Base-by-base conservation (phyloP, 1,140 invertebrate species). In the Tenebrio molitor region DNA sequence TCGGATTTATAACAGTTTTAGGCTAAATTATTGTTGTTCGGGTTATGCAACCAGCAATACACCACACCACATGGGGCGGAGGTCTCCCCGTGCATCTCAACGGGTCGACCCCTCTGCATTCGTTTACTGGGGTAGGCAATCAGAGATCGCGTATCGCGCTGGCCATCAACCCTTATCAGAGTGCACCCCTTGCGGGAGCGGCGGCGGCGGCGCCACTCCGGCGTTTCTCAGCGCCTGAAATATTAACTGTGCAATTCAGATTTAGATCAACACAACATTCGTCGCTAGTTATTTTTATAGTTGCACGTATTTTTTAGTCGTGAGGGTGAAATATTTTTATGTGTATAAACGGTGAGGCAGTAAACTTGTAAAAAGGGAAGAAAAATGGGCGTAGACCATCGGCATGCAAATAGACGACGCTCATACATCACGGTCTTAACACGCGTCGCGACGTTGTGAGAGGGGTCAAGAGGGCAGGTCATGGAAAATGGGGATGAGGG, bases 371-470 rank as follows among this genome's bases (percentile, higher is more conserved):
- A 58, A 71, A 62, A 71, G 25, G 41, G 23, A 71, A 63, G 65
- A 25, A 67, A 68, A 67, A 72, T 62, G 71, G 14, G 53, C 53
- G 41, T 53, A 44, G 29, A 73, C 50, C 36, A 65, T 73, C 58
- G 66, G 72, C 58, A 74, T 74, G 73, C 69, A 74, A 74, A 74
- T 74, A 68, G 63, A 63, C 44, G 46, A 36, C 73, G 73, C 44
- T 42, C 62, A 71, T 74, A 71, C 73, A 74, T 74, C 73, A 74
- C 69, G 21, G 73, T 63, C 73, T 74, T 74, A 74, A 71, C 69
- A 74, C 73, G 69, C 73, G 73, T 74, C 73, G 69, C 69, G 73
- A 67, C 72, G 72, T 33, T 65, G 33, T 42, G 65, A 53, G 46
- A 33, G 19, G 39, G 58, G 67, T 64, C 58, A 65, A 74, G 25